These are phyloP conservation scores for Diplogasteroides magnus DNA, from an alignment of 1,140 invertebrate species.

Conservation along the genomic window DNA sequence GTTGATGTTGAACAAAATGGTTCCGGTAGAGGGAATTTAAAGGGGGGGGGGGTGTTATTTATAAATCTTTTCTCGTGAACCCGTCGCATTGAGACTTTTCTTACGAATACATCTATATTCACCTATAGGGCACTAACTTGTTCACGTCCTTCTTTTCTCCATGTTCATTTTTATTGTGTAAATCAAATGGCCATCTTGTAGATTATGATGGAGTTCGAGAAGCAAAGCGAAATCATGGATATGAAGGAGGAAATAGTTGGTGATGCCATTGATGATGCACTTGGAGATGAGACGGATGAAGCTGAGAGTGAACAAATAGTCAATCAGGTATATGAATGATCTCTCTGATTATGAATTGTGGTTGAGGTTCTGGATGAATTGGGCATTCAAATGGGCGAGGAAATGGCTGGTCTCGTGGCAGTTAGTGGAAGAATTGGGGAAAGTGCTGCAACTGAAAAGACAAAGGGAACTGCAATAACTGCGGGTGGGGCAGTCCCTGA, in stretches of 20 bases:
- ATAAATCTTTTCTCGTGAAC: too few species aligned
- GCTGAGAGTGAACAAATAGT: constrained; percentile 71
- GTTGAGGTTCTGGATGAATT: constrained; percentile 88
- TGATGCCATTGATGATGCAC: constrained; percentile 97
- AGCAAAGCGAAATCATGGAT: constrained; percentile 99
- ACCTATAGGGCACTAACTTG: too few species aligned
- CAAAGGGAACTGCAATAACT: neutral
- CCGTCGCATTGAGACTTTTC: too few species aligned
- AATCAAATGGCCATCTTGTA: neutral
- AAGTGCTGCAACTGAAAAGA: neutral
- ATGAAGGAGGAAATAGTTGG: constrained; percentile 99
- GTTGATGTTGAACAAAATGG: too few species aligned
- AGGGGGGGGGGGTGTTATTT: too few species aligned
- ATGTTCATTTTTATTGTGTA: neutral
- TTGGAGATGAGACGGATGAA: constrained; percentile 95
- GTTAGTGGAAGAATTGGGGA: constrained; percentile 63
- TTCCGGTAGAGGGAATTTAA: too few species aligned
- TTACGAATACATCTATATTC: too few species aligned
- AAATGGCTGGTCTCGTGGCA: constrained; percentile 78
- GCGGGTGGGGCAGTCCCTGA: neutral
- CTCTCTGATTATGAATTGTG: constrained; percentile 1
- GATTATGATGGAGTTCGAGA: constrained; percentile 94
- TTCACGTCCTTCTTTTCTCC: too few species aligned
- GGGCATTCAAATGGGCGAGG: constrained; percentile 84
- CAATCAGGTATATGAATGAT: constrained; percentile 37